phyloP scores from a whole-genome alignment of 2,113 vertebrate species.

The Lipophrys pholis region DNA sequence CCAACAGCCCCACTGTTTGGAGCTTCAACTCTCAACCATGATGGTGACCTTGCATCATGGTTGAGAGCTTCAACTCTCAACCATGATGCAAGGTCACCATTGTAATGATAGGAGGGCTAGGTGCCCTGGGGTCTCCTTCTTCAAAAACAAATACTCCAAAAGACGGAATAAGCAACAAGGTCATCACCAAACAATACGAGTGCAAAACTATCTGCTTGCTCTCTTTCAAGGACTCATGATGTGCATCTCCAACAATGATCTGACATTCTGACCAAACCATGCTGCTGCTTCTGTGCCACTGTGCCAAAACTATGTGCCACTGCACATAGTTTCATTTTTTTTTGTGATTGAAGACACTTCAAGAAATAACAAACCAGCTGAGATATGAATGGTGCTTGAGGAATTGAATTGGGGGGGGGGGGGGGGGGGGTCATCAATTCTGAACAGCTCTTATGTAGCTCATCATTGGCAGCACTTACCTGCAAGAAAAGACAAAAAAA shows the following conservation, averaged over 20 bases:
- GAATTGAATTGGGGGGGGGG: neutral
- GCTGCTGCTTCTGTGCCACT: too few species aligned
- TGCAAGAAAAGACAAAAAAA: constrained; percentile 7
- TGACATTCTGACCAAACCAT: neutral
- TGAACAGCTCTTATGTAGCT: neutral
- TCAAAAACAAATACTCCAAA: neutral
- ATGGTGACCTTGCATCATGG: too few species aligned
- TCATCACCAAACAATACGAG: neutral
- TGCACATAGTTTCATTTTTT: constrained; percentile 1
- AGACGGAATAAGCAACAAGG: neutral
- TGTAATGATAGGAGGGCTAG: neutral
- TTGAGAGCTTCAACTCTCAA: constrained; percentile 7
- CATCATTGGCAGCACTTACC: constrained; percentile 34
- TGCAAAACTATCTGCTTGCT: neutral
- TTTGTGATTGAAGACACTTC: constrained; percentile 2
- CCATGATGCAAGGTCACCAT: neutral
- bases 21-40: constrained; percentile 1
- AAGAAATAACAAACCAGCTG: constrained; percentile 19
- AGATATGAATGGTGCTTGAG: constrained; percentile 2
- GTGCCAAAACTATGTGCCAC: too few species aligned
- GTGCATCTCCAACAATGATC: constrained; percentile 7
- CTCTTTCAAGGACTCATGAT: neutral
- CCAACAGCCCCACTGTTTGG: neutral
- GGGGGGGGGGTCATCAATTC: neutral
- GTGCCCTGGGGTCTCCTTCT: neutral